These are phyloP conservation scores for Lasioglossum marginatum DNA, from an alignment of 2,888 invertebrate species.

Conservation along the genomic window DNA sequence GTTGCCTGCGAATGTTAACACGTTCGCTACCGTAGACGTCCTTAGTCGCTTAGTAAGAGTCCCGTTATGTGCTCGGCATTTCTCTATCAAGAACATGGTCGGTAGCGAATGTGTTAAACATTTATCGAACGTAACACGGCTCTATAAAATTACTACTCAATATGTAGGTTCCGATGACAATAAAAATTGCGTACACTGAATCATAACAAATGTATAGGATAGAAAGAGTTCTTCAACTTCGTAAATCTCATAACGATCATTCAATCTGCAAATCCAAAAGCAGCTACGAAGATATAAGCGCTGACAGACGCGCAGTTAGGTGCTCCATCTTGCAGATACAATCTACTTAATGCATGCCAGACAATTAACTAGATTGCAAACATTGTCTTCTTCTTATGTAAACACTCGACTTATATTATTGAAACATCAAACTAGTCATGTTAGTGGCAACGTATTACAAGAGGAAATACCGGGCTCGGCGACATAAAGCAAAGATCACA, in stretches of 20 bases:
- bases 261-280: too few species aligned
- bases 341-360: neutral
- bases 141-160: neutral
- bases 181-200: neutral
- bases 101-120: neutral
- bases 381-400: neutral
- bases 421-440: neutral
- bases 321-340: neutral
- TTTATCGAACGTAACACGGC: neutral
- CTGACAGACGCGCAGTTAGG: neutral
- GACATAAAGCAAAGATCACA: constrained; percentile 35
- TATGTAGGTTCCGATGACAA: neutral
- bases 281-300: neutral
- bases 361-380: neutral
- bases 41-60: neutral
- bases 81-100: constrained; percentile 6
- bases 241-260: too few species aligned
- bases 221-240: too few species aligned
- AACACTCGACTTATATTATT: constrained; percentile 17
- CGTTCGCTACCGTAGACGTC: neutral
- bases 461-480: neutral
- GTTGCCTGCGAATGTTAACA: neutral
- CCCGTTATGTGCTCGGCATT: neutral
- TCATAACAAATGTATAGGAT: too few species aligned
- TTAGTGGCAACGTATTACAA: neutral